A percentile compares a stretch with the other conserved stretches of the same genome.
These are phyloP conservation scores for Bellardia bayeri DNA, from an alignment of 2,888 invertebrate species.

Conservation along the genomic window DNA sequence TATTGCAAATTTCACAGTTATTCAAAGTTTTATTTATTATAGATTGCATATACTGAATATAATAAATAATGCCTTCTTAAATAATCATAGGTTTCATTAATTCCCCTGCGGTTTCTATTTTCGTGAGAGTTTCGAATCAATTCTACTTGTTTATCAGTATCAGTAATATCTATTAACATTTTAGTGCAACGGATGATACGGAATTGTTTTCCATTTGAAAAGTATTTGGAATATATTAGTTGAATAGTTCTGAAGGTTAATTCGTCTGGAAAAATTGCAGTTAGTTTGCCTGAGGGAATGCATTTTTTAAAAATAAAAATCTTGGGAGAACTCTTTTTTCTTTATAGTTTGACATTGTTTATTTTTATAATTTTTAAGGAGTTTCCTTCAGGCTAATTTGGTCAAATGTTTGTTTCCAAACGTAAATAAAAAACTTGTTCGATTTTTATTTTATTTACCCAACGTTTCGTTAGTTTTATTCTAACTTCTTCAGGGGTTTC, in stretches of 20 bases:
- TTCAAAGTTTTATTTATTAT: conserved; percentile 73
- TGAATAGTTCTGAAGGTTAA: too few relatives aligned
- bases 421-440: too few relatives aligned
- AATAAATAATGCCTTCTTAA: conserved; percentile 67
- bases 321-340: not conserved
- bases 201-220: conserved; percentile 51
- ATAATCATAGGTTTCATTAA: conserved; percentile 68
- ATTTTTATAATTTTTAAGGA: too few relatives aligned
- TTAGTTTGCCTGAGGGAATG: too few relatives aligned
- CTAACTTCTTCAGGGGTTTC: too few relatives aligned
- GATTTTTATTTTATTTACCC: too few relatives aligned
- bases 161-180: conserved; percentile 42
- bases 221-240: too few relatives aligned
- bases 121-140: conserved; percentile 71
- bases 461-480: too few relatives aligned
- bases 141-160: conserved; percentile 70
- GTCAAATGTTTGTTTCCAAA: too few relatives aligned
- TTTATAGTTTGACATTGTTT: conserved; percentile 6
- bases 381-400: too few relatives aligned
- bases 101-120: conserved; percentile 71
- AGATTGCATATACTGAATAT: conserved; percentile 71
- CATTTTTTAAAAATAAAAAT: not conserved
- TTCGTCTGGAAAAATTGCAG: too few relatives aligned
- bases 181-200: conserved; percentile 42
- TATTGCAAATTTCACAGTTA: conserved; percentile 73